phyloP scores from a whole-genome alignment of 2,888 invertebrate genomes.

The Drosophila quasianomalipes region DNA sequence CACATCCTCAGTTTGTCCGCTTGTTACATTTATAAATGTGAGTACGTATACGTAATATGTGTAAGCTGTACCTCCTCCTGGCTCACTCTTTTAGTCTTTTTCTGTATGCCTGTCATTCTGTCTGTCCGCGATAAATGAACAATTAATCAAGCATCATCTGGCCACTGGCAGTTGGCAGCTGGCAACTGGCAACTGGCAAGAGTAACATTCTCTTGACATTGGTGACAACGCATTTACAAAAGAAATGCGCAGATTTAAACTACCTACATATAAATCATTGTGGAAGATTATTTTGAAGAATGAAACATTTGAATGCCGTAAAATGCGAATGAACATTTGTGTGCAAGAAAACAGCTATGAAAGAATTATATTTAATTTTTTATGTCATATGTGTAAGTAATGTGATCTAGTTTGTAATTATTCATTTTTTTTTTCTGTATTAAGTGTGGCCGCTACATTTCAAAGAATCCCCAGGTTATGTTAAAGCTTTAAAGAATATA shows the following conservation, averaged over 20 bases:
- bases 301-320: slow-evolving; percentile 15
- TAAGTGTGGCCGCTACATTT: neutral
- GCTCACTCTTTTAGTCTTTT: neutral
- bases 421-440: neutral
- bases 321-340: neutral
- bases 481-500: neutral
- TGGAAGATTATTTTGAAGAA: slow-evolving; percentile 23
- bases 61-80: slow-evolving; percentile 22
- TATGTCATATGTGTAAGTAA: neutral
- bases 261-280: slow-evolving; percentile 45
- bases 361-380: neutral
- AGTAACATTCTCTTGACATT: slow-evolving; percentile 31
- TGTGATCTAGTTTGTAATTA: neutral
- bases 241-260: slow-evolving; percentile 4
- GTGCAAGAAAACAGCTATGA: neutral
- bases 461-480: neutral
- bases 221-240: slow-evolving; percentile 41
- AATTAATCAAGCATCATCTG: slow-evolving; percentile 81
- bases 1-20: slow-evolving; percentile 18
- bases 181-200: slow-evolving; percentile 10
- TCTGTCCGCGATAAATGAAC: slow-evolving; percentile 82
- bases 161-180: slow-evolving; percentile 55
- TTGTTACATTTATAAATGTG: slow-evolving; percentile 55
- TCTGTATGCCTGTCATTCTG: slow-evolving; percentile 14
- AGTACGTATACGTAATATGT: slow-evolving; percentile 61